A percentile compares a stretch with the other conserved stretches of the same genome.
phyloP scores from a whole-genome alignment of 2,888 invertebrate species.

The Mythimna pallens region DNA sequence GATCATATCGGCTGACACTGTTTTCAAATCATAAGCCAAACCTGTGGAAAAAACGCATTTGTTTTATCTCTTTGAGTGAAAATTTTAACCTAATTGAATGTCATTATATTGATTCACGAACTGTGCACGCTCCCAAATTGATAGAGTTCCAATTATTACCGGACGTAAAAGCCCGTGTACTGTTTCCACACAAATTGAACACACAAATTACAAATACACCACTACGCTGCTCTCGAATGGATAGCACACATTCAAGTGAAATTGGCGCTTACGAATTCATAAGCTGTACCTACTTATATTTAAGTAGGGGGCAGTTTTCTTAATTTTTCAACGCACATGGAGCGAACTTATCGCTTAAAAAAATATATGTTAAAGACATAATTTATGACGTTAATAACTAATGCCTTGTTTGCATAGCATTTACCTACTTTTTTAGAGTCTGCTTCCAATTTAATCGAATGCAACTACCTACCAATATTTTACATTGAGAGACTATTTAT shows the following conservation, averaged over 20 bases:
- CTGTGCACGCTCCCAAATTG: not conserved
- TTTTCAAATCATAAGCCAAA: slow-evolving; percentile 96
- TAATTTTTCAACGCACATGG: not conserved
- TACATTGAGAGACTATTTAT: too few relatives aligned
- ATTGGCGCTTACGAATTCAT: not conserved
- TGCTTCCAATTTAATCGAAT: too few relatives aligned
- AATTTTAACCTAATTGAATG: not conserved
- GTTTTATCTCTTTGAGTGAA: not conserved
- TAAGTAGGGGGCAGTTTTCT: not conserved
- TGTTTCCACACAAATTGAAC: not conserved
- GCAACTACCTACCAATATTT: too few relatives aligned
- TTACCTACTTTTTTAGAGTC: too few relatives aligned
- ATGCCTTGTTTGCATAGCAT: not conserved
- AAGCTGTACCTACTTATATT: not conserved
- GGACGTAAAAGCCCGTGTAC: not conserved
- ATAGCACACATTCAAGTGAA: not conserved
- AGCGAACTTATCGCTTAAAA: not conserved
- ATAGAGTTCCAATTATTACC: not conserved
- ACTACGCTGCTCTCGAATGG: not conserved
- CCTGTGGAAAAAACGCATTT: slow-evolving; percentile 85
- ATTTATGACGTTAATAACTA: not conserved
- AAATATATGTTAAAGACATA: too few relatives aligned
- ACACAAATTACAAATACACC: not conserved
- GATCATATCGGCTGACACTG: slow-evolving; percentile 93
- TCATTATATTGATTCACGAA: too few relatives aligned